These are phyloP conservation scores for Heliconius congener DNA, from an alignment of 1,140 invertebrate genomes.

Conservation along the genomic window DNA sequence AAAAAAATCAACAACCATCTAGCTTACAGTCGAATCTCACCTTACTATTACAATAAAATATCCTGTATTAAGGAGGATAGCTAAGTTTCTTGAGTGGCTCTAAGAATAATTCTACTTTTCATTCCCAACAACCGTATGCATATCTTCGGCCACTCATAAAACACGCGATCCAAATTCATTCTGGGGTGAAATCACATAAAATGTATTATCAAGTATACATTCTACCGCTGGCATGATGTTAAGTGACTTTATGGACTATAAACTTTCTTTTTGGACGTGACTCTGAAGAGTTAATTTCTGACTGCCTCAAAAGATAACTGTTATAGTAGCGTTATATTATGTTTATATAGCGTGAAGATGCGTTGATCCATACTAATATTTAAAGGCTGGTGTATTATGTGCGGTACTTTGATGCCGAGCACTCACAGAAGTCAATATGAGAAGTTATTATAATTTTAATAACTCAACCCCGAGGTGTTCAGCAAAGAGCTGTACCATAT, in stretches of 20 bases:
- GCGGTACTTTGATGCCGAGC: background rate
- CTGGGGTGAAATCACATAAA: slow-evolving; percentile 55
- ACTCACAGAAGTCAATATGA: background rate
- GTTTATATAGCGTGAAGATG: slow-evolving; percentile 18
- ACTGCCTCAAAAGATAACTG: slow-evolving; percentile 22
- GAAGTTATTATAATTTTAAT: background rate
- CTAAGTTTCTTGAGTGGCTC: too few species aligned
- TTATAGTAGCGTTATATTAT: slow-evolving; percentile 21
- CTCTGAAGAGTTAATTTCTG: slow-evolving; percentile 32
- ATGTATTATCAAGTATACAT: slow-evolving; percentile 57
- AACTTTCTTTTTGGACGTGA: slow-evolving; percentile 49
- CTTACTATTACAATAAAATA: too few species aligned
- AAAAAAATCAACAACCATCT: too few species aligned
- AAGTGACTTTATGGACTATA: slow-evolving; percentile 57
- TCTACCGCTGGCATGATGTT: slow-evolving; percentile 49
- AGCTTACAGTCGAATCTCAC: too few species aligned
- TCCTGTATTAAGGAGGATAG: too few species aligned
- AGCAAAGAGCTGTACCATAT: background rate
- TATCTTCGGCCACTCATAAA: slow-evolving; percentile 42
- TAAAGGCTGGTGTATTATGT: background rate
- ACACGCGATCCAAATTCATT: slow-evolving; percentile 51
- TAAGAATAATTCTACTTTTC: background rate
- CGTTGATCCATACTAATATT: background rate
- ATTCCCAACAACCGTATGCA: slow-evolving; percentile 32
- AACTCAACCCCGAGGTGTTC: background rate